A percentile compares a stretch with the other conserved stretches of the same genome.
phyloP scores from a whole-genome alignment of 2,888 invertebrate genomes.

The Nyleta sp. region DNA sequence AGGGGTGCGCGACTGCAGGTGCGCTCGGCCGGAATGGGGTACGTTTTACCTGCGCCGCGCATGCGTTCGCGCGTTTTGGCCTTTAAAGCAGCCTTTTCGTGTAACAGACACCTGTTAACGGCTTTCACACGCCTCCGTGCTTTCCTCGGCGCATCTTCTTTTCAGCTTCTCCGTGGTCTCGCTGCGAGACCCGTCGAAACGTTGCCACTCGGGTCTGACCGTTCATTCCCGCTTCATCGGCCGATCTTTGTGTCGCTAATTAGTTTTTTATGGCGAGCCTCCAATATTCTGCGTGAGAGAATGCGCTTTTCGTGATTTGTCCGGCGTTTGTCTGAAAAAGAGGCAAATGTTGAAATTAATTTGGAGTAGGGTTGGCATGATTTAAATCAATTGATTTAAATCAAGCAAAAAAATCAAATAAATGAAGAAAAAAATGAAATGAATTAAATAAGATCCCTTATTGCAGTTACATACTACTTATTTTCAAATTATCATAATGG shows the following conservation, averaged over 20 bases:
- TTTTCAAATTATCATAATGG: too few relatives aligned
- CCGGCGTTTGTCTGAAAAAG: too few relatives aligned
- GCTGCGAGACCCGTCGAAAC: conserved; percentile 13
- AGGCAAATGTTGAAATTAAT: too few relatives aligned
- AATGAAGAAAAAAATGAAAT: too few relatives aligned
- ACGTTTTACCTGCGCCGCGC: conserved; percentile 51
- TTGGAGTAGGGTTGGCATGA: too few relatives aligned
- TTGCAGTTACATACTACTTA: too few relatives aligned
- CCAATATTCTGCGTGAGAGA: background rate
- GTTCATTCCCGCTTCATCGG: conserved; percentile 4
- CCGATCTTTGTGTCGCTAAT: conserved; percentile 4
- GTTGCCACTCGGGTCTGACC: background rate
- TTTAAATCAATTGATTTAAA: too few relatives aligned
- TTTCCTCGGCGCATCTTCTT: background rate
- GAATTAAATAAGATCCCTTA: too few relatives aligned
- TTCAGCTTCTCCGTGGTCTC: background rate
- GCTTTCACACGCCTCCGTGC: conserved; percentile 55
- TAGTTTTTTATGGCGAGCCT: conserved; percentile 7
- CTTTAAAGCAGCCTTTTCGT: conserved; percentile 33
- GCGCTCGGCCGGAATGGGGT: conserved; percentile 39
- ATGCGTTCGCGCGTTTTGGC: conserved; percentile 40
- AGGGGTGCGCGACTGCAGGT: conserved; percentile 74
- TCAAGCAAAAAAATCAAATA: too few relatives aligned
- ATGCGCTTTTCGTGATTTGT: too few relatives aligned
- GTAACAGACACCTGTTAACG: conserved; percentile 56